Base-by-base conservation (phyloP, 1,140 invertebrate genomes). In the Microplitis demolitor region DNA sequence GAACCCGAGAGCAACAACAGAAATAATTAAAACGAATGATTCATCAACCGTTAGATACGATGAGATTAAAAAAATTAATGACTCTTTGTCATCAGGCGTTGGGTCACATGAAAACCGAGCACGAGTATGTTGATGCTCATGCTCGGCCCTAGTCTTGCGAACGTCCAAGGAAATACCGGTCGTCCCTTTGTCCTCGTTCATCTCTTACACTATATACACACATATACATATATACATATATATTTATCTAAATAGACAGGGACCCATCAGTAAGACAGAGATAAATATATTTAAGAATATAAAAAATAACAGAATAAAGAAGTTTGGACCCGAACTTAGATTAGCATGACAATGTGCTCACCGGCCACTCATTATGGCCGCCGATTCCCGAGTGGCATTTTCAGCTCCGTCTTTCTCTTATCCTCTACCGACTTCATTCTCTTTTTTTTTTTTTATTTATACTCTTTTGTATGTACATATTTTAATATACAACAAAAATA, bases 341-440 rank as follows among this genome's bases (percentile, higher is more conserved):
- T 84, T 85, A 85, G 83, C 83, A 85, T 85, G 82, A 85, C 84
- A 85, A 85, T 85, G 78, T 81, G 77, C 78, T 78, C 78, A 82
- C 82, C 78, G 78, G 80, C 79, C 84, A 83, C 84, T 85, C 83
- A 84, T 84, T 85, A 85, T 84, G 80, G 74, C 72, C 70, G 78
- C 77, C 71, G 66, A 76, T 80, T 79, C 76, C 77, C 76, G 71
- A 73, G 74, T 70, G 78, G 78, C 69, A 76, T 79, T 76, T 72
- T 73, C 61, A 69, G 66, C 74, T 63, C 66, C 14, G 9, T 34
- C 51, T 58, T 35, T 58, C 45, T 34, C 54, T 39, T 54, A 13
- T 50, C 54, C 33, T 54, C n/a, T 34, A 45, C 3, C 6, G 11
- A 45, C 11, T 9, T 6, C 5, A 8, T 2, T 54, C 53, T 34